Conservation (phyloP, 2,888 invertebrate species). For the Meteorus colon region DNA sequence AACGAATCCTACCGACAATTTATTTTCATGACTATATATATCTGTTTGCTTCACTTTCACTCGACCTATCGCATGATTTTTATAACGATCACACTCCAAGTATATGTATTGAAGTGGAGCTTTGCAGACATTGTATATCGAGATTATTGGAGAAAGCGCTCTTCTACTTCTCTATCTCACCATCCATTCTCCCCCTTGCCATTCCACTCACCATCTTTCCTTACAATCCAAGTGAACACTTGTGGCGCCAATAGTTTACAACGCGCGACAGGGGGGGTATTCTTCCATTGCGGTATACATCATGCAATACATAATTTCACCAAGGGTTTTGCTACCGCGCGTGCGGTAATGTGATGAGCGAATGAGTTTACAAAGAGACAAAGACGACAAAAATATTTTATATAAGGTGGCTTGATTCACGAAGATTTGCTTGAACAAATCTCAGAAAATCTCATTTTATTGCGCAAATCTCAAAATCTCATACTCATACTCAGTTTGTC, state of each 20-base stretch:
- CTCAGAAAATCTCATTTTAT: conserved; percentile 5
- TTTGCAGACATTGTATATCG: conserved; percentile 33
- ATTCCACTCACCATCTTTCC: background rate
- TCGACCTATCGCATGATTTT: background rate
- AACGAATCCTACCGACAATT: background rate
- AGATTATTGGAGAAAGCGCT: conserved; percentile 49
- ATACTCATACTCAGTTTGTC: background rate
- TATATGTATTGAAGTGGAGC: conserved; percentile 3
- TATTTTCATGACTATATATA: background rate
- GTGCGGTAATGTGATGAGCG: background rate
- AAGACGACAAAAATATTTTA: background rate
- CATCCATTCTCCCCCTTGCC: background rate
- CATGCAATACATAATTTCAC: conserved; percentile 13
- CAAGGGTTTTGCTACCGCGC: conserved; percentile 10
- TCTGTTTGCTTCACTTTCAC: background rate
- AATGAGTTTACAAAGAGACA: background rate
- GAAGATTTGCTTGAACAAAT: conserved; percentile 4
- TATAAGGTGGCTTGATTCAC: background rate
- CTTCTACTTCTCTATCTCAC: background rate
- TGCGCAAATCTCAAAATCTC: background rate
- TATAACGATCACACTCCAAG: background rate
- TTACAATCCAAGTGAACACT: conserved; percentile 50
- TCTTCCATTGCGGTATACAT: background rate
- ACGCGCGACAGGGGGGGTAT: background rate
- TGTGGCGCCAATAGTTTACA: conserved; percentile 53